These are phyloP conservation scores for Theocolax elegans DNA, from an alignment of 1,140 invertebrate genomes.

Conservation along the genomic window DNA sequence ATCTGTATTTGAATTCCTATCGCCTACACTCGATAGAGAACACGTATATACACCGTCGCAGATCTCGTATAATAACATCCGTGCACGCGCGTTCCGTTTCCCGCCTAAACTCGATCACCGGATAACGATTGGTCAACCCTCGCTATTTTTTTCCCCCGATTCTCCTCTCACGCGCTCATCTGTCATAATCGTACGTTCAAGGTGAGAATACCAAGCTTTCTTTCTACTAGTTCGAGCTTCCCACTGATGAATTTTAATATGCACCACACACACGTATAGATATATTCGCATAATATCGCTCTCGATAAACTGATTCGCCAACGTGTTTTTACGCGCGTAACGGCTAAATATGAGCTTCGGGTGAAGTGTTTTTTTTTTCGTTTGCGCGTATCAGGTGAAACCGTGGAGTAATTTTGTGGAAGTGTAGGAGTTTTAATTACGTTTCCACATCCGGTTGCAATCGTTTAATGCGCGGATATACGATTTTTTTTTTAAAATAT, in stretches of 20 bases:
- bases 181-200: background rate
- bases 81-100: background rate
- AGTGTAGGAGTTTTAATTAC: no score
- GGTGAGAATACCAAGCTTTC: constrained; percentile 5
- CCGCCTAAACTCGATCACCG: constrained; percentile 10
- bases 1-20: background rate
- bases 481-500: no score
- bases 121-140: constrained; percentile 18
- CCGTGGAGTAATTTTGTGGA: no score
- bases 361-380: background rate
- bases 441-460: no score
- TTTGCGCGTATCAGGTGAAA: no score
- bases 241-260: no score
- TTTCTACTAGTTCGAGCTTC: background rate
- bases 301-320: background rate
- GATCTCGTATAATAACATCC: background rate
- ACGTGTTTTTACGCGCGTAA: background rate
- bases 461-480: no score
- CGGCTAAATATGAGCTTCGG: constrained; percentile 2
- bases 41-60: background rate
- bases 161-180: background rate
- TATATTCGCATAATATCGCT: no score
- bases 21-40: background rate
- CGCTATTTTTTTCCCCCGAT: background rate
- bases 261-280: no score